phyloP scores from a whole-genome alignment of 2,888 invertebrate species.

The Mechanitis mazaeus region DNA sequence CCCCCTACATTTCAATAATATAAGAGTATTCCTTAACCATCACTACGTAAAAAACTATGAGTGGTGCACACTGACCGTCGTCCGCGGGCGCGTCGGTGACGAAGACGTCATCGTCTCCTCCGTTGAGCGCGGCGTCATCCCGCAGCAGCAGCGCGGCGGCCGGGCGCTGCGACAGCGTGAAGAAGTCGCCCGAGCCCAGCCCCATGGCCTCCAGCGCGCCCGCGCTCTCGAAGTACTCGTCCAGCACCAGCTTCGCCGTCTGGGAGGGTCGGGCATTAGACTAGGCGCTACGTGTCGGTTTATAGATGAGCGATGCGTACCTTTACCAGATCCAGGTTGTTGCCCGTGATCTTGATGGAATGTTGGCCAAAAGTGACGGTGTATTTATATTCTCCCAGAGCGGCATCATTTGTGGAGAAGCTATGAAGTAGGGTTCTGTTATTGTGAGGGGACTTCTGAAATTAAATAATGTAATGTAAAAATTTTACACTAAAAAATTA shows the following conservation, averaged over 20 bases:
- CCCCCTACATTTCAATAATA: too few species aligned
- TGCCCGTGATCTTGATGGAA: constrained; percentile 90
- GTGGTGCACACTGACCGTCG: not conserved
- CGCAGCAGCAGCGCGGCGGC: constrained; percentile 68
- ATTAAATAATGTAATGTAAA: too few species aligned
- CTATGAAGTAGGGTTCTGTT: constrained; percentile 83
- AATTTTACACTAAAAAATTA: too few species aligned
- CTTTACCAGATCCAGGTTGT: constrained; percentile 89
- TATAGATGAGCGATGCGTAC: constrained; percentile 54
- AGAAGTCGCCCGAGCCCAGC: constrained; percentile 72
- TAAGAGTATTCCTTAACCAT: too few species aligned
- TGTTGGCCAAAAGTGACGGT: constrained; percentile 90
- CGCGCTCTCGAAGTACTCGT: constrained; percentile 85
- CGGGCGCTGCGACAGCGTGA: constrained; percentile 72
- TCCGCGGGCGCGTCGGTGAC: constrained; percentile 7
- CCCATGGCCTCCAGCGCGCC: constrained; percentile 68
- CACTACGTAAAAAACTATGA: too few species aligned
- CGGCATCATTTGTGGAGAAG: constrained; percentile 89
- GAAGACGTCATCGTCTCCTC: constrained; percentile 68
- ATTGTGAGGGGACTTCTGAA: constrained; percentile 73
- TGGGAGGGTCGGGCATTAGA: constrained; percentile 41
- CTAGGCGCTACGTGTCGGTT: too few species aligned
- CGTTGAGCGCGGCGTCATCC: constrained; percentile 64
- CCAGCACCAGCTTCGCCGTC: constrained; percentile 91
- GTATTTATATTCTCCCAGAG: constrained; percentile 91